Evolutionary conservation across 1,140 invertebrate species (phyloP), one percentile per base, ranked within the genome.

Genomic region (Mercenaria mercenaria): DNA sequence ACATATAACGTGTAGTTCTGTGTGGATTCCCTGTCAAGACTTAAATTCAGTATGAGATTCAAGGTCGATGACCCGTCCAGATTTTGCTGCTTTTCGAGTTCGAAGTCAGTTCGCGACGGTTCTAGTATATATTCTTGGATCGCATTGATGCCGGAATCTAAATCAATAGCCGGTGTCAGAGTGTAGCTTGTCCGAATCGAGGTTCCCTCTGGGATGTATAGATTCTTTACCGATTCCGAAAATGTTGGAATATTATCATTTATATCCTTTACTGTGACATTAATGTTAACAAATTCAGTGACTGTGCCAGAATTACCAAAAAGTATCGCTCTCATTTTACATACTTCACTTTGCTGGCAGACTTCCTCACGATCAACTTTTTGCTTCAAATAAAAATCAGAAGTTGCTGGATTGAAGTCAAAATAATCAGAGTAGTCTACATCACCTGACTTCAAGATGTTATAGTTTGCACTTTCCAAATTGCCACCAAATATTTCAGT

Each of bases 1-100:
- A 99, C 97, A 1, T 97, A 97, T 88, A 99, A 96, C 87, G 96
- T 96, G 96, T 99, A 99, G 74, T 96, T 96, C 95, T 98, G 97
- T 34, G 96, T 95, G 29, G 96, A 97, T 96, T 99, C 99, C 50
- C 98, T 97, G 95, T 99, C 98, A 0, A 98, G 86, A 93, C 98
- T 98, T 0, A 98, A 98, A 0, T 98, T 98, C 15, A 94, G 83
- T 43, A 88, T 69, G 32, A 93, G 79, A 8, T 81, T 86, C 23
- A 93, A 56, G 37, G 80, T 69, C 4, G 87, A 80, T n/a, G 87
- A 74, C 6, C 90, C 92, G 61, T 92, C 90, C 2, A 79, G 32
- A 56, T 81, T 91, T 34, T 80, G 56, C 15, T 86, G 52, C 15
- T 59, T 56, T 29, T 89, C 72, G 34, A 93, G 61, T 20, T 61